Evolutionary conservation across 2,888 invertebrate species (phyloP).

Genomic region (Vesta saturnalis): DNA sequence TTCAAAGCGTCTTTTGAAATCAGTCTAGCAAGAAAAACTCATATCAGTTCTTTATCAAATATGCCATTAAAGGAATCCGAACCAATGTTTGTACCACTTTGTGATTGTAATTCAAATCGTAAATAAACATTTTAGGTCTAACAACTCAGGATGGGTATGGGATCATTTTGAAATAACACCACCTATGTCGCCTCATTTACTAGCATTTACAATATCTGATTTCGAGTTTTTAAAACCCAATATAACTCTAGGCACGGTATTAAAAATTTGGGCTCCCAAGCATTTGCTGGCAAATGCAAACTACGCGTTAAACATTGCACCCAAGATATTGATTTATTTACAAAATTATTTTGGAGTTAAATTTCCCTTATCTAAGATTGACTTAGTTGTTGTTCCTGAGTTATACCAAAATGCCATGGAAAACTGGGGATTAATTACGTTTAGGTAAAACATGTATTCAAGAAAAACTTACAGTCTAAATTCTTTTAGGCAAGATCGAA

Average conservation of each 20-base stretch:
- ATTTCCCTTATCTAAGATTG: slow-evolving; percentile 66
- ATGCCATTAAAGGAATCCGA: slow-evolving; percentile 71
- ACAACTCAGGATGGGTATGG: slow-evolving; percentile 67
- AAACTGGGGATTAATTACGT: slow-evolving; percentile 69
- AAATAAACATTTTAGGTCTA: slow-evolving; percentile 50
- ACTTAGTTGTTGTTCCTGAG: slow-evolving; percentile 70
- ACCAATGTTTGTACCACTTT: slow-evolving; percentile 63
- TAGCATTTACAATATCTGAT: slow-evolving; percentile 67
- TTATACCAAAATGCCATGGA: slow-evolving; percentile 67
- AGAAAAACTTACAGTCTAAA: neutral
- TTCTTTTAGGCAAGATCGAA: slow-evolving; percentile 42
- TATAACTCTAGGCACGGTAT: slow-evolving; percentile 50
- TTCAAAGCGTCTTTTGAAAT: slow-evolving; percentile 81
- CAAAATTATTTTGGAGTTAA: slow-evolving; percentile 66
- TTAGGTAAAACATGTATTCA: slow-evolving; percentile 58
- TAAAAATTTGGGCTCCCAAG: slow-evolving; percentile 62
- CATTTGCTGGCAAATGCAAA: slow-evolving; percentile 57
- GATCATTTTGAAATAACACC: slow-evolving; percentile 73
- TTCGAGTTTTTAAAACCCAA: slow-evolving; percentile 49
- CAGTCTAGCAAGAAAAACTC: slow-evolving; percentile 72
- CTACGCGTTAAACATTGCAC: slow-evolving; percentile 65
- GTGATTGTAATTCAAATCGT: neutral
- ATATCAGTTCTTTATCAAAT: slow-evolving; percentile 74
- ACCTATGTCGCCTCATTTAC: slow-evolving; percentile 80
- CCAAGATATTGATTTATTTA: slow-evolving; percentile 63